Evolutionary conservation across 1,140 invertebrate genomes (phyloP), one percentile per base, ranked within the genome.

Genomic region (Thaumetopoea pityocampa): DNA sequence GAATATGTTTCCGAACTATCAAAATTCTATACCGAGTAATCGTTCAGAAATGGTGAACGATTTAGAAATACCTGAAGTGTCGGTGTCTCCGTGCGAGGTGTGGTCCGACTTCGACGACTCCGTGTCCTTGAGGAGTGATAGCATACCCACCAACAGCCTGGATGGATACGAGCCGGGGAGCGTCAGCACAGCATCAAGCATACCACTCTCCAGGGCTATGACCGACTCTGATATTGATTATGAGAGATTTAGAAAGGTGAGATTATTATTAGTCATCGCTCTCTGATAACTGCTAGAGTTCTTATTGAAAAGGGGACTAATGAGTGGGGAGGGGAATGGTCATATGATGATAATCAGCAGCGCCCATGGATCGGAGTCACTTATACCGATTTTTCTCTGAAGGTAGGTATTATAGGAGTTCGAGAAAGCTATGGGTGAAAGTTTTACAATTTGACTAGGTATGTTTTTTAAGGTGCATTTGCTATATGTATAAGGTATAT

Each of bases 151-250:
- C 0, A 32, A 46, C 10, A 58, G 38, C 20, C 14, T 41, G 2
- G 64, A 49, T 2, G 52, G 59, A 2, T 44, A 44, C 2, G 59
- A 68, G 0, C 32, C 37, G 0, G 41, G 18, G 2, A 58, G 65
- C 4, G 9, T 46, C 15, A 76, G 64, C 16, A 72, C 71, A 0
- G 68, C 63, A 22, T 78, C 73, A 0, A 82, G 76, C 20, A 27
- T 76, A 2, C 51, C 73, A 1, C 30, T 82, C 20, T 80, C 76
- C 1, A 60, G 73, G 6, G 73, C 76, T 14, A 65, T 80, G 69
- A 78, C 76, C 0, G 76, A 73, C 12, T 79, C 76, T 0, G 78
- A 82, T 15, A 77, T 78, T 6, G 78, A 82, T 30, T 82, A 78
- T 28, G 57, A 46, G 1, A 47, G 56, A 18, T 68, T 66, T 42